phyloP scores from a whole-genome alignment of 35 echinoderm and acorn worm genomes.

The Ophiothrix spiculata region DNA sequence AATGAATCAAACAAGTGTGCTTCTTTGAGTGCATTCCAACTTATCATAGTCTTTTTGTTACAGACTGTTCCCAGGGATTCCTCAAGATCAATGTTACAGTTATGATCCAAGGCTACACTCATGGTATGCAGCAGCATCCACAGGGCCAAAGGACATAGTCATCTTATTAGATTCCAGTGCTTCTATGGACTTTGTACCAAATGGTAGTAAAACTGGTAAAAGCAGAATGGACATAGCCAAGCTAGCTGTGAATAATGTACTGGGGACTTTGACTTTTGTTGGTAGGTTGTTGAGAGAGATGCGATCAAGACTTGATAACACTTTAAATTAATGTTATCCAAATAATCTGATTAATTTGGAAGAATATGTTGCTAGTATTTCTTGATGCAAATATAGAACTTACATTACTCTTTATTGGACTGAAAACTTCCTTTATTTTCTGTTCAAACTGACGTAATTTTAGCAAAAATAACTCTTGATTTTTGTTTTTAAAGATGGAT shows the following conservation, averaged over 20 bases:
- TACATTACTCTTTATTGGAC: too few species aligned
- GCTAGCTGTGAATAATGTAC: conserved; percentile 21
- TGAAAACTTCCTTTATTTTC: too few species aligned
- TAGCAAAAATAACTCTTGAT: too few species aligned
- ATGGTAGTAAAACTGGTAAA: background rate
- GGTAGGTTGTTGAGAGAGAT: conserved; percentile 12
- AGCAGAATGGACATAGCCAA: conserved; percentile 16
- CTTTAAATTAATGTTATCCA: too few species aligned
- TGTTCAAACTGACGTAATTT: too few species aligned
- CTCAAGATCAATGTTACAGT: conserved; percentile 28
- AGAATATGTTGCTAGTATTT: too few species aligned
- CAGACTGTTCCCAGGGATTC: conserved; percentile 22
- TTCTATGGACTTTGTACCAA: conserved; percentile 34
- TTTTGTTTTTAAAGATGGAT: too few species aligned
- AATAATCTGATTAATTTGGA: too few species aligned
- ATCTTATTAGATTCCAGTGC: conserved; percentile 34
- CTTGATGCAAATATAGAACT: too few species aligned
- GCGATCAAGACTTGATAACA: too few species aligned
- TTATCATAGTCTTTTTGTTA: background rate
- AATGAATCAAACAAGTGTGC: background rate
- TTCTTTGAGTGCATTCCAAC: background rate
- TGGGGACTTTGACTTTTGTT: conserved; percentile 34
- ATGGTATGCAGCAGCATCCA: conserved; percentile 20
- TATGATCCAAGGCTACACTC: conserved; percentile 25
- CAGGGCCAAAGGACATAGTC: conserved; percentile 33